Evolutionary conservation across 2,113 vertebrate species (phyloP).

Genomic region (Corythornis vintsioides): DNA sequence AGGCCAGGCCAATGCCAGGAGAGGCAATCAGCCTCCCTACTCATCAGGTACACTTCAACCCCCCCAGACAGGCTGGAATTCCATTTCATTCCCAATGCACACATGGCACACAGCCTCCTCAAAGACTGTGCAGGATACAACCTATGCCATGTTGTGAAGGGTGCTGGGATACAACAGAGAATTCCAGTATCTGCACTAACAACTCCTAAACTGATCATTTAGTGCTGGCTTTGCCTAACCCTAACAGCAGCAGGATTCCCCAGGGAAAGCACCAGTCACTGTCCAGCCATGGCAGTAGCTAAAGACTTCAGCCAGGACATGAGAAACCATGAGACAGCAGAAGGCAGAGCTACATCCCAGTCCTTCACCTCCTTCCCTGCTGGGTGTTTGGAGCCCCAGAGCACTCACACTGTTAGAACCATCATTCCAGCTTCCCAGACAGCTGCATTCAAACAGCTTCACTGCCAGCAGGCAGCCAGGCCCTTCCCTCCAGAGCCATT

Average conservation of each 20-base stretch:
- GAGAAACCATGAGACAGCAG: not conserved
- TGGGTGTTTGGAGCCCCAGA: not conserved
- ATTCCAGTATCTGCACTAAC: not conserved
- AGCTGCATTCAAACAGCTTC: not conserved
- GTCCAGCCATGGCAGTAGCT: not conserved
- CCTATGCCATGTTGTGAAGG: not conserved
- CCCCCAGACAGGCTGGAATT: not conserved
- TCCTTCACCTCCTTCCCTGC: not conserved
- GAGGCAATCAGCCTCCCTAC: not conserved
- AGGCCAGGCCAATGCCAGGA: not conserved
- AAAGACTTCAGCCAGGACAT: not conserved
- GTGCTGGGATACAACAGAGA: not conserved
- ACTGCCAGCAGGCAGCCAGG: not conserved
- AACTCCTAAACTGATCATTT: not conserved
- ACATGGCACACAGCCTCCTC: not conserved
- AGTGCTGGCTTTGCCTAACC: not conserved
- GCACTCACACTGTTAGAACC: not conserved
- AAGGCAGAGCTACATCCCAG: not conserved
- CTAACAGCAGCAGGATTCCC: not conserved
- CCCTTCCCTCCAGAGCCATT: not conserved
- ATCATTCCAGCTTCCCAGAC: not conserved
- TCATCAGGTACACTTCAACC: not conserved
- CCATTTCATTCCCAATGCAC: not conserved
- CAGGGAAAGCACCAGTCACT: not conserved
- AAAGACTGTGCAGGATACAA: not conserved